These are phyloP conservation scores for Pangasius larnaudii DNA, from an alignment of 2,797 vertebrate species.

Conservation along the genomic window DNA sequence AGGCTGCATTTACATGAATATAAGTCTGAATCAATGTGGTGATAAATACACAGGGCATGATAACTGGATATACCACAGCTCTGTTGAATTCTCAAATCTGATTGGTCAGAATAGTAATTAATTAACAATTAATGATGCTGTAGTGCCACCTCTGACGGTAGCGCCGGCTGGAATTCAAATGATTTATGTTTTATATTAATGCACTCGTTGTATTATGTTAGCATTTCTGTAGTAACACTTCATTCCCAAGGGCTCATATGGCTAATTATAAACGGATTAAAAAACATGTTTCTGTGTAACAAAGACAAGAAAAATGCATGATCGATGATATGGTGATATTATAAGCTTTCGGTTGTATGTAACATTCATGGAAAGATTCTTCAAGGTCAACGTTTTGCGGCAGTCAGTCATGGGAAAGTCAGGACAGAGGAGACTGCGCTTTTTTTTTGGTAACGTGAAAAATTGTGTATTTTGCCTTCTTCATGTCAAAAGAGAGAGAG, in stretches of 20 bases:
- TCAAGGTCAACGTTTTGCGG: no score
- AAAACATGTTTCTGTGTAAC: no score
- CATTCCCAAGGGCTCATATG: no score
- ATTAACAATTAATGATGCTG: background rate
- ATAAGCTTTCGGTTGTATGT: background rate
- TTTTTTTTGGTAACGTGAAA: background rate
- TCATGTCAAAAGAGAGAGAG: background rate
- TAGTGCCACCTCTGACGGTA: background rate
- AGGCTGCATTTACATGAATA: no score
- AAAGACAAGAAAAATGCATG: background rate
- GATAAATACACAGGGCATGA: background rate
- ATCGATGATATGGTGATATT: background rate
- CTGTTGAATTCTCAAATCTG: background rate
- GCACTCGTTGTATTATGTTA: background rate
- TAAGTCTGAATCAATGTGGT: no score
- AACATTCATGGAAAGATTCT: background rate
- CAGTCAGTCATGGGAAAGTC: no score
- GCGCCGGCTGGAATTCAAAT: background rate
- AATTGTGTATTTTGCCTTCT: background rate
- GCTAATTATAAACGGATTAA: no score
- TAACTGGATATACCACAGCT: background rate
- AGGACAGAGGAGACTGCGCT: background rate
- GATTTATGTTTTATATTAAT: background rate
- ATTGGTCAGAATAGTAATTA: background rate
- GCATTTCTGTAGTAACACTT: background rate